These are phyloP conservation scores for Zaprionus lineosus DNA, from an alignment of 2,888 invertebrate species.

Conservation along the genomic window DNA sequence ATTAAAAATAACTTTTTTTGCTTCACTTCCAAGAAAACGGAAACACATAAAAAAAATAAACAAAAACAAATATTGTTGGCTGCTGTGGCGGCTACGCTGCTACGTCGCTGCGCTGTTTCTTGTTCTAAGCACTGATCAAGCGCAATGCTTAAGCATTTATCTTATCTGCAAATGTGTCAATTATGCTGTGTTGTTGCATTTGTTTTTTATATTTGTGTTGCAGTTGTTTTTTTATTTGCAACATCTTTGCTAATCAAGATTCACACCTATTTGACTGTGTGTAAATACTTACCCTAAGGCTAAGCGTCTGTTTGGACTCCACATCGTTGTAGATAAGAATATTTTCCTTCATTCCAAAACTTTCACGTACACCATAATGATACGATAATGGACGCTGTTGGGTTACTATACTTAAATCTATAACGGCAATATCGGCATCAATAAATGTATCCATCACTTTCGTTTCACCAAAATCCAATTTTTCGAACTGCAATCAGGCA, in stretches of 20 bases:
- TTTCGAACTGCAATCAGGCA: slow-evolving; percentile 90
- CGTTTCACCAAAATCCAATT: slow-evolving; percentile 98
- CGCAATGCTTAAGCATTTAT: slow-evolving; percentile 48
- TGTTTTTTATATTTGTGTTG: slow-evolving; percentile 14
- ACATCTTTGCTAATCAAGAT: slow-evolving; percentile 45
- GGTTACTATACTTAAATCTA: slow-evolving; percentile 94
- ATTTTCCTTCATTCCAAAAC: slow-evolving; percentile 98
- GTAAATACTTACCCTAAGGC: slow-evolving; percentile 88
- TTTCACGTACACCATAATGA: slow-evolving; percentile 98
- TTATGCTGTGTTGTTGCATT: slow-evolving; percentile 37
- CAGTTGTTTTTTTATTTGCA: slow-evolving; percentile 23
- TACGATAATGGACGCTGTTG: slow-evolving; percentile 98
- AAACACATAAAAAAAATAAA: slow-evolving; percentile 40
- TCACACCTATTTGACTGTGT: slow-evolving; percentile 35
- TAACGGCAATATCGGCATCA: slow-evolving; percentile 98
- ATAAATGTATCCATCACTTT: slow-evolving; percentile 97
- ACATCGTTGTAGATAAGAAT: slow-evolving; percentile 94
- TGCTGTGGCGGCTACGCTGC: slow-evolving; percentile 41
- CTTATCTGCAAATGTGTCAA: slow-evolving; percentile 58
- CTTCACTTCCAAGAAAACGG: slow-evolving; percentile 47
- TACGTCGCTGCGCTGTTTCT: too few species aligned
- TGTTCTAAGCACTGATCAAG: slow-evolving; percentile 22
- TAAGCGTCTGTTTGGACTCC: slow-evolving; percentile 92
- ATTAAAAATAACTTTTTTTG: slow-evolving; percentile 47
- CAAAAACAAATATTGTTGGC: slow-evolving; percentile 32